Base-by-base conservation (phyloP, 1,140 invertebrate genomes). In the Papilio glaucus region DNA sequence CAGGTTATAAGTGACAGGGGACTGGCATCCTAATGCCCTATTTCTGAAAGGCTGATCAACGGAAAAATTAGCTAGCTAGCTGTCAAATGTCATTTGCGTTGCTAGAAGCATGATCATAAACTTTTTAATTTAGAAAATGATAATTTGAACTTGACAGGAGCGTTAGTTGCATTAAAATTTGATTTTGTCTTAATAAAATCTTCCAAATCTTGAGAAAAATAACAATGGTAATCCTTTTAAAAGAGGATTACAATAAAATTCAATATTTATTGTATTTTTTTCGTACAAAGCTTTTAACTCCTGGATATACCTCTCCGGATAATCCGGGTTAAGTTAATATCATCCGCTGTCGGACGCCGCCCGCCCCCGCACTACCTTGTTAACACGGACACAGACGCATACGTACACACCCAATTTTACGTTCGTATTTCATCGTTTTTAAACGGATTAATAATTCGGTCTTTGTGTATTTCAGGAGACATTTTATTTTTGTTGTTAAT, bases 301-400 rank as follows among this genome's bases (percentile, higher is more conserved):
- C 8, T 18, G 49, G 9, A 7, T 15, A 57, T 21, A 57, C 21
- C 49, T 24, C 15, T 18, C 49, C 49, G 61, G 69, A 57, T 75
- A 61, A 72, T 71, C 73, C 62, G 42, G 41, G 10, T 1, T 4
- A 38, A 61, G 73, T 71, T 75, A 75, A 75, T 75, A 74, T 41
- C 41, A 49, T 13, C 38, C 69, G 38, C 15, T 8, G 45, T 18
- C 18, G 8, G n/a, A n/a, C n/a, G 8, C 18, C 49, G 4, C 49
- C 49, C 3, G 13, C n/a, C 13, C 41, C n/a, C 42, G n/a, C 21
- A 8, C 45, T 18, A 0, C 3, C 15, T 2, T 4, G 1, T 9
- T 18, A 12, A 57, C 21, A 18, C 29, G 6, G 29, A 12, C 21
- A 57, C 24, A 21, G 24, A 26, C 7, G 7, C 42, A 18, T 9